A percentile compares a stretch with the other conserved stretches of the same genome.
Evolutionary conservation across 2,113 vertebrate species (phyloP).

Genomic region (Arizona elegans): DNA sequence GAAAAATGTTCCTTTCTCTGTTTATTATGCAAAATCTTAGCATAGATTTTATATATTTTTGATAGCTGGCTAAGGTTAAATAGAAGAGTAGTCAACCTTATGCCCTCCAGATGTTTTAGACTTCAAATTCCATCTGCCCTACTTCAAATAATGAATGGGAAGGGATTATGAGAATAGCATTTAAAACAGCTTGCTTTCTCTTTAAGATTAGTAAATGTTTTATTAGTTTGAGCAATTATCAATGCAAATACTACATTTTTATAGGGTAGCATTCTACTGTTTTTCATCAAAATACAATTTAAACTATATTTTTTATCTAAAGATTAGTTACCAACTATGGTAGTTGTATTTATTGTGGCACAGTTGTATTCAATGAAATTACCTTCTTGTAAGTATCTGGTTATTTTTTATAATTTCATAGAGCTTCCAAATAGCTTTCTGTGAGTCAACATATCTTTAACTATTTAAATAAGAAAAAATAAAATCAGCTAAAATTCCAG

Average conservation of each 20-base stretch:
- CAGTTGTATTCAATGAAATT: neutral
- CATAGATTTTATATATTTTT: constrained; percentile 51
- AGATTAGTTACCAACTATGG: constrained; percentile 27
- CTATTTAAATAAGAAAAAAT: constrained; percentile 48
- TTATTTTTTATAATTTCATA: constrained; percentile 56
- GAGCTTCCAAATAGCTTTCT: constrained; percentile 69
- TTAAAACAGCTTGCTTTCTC: neutral
- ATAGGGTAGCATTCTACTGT: constrained; percentile 64
- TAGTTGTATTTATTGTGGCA: neutral
- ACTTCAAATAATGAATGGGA: neutral
- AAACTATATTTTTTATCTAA: constrained; percentile 62
- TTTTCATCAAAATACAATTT: constrained; percentile 61
- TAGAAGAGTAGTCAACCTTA: neutral
- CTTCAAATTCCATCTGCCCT: neutral
- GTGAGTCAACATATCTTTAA: constrained; percentile 69
- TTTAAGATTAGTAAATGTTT: constrained; percentile 54
- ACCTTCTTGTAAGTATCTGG: neutral
- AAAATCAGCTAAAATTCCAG: constrained; percentile 12
- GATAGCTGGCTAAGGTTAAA: constrained; percentile 47
- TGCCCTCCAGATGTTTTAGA: neutral
- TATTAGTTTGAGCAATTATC: constrained; percentile 65
- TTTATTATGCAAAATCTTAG: constrained; percentile 42
- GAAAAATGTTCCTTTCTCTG: constrained; percentile 42
- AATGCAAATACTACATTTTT: constrained; percentile 72
- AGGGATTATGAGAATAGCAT: neutral